Evolutionary conservation across 1,140 invertebrate genomes (phyloP).

Genomic region (Polypedilum pembai): DNA sequence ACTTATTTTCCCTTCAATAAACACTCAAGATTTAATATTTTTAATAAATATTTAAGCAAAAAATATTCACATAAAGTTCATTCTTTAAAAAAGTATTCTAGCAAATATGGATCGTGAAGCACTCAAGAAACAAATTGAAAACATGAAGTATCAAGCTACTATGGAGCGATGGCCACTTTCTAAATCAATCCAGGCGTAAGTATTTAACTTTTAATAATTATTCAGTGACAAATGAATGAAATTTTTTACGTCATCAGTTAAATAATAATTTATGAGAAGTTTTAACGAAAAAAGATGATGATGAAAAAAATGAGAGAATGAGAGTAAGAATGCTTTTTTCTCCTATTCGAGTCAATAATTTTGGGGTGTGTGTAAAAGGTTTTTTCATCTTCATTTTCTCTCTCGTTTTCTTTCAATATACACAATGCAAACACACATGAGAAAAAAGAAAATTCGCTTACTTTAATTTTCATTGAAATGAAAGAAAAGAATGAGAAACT

Average conservation of each 20-base stretch:
- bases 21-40: not conserved
- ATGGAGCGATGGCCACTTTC: constrained; percentile 93
- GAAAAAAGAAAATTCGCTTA: not conserved
- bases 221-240: not conserved
- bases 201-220: constrained; percentile 41
- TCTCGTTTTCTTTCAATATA: not conserved
- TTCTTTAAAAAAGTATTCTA: constrained; percentile 60
- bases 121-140: constrained; percentile 93
- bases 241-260: no score
- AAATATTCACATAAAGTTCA: not conserved
- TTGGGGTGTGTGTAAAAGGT: constrained; percentile 18
- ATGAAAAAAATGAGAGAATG: not conserved
- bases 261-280: no score
- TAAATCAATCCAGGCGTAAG: constrained; percentile 91
- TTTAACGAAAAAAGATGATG: no score
- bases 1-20: not conserved
- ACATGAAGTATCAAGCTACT: constrained; percentile 91
- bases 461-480: no score
- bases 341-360: constrained; percentile 8
- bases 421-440: not conserved
- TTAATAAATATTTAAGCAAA: not conserved
- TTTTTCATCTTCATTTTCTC: not conserved
- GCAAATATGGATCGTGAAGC: constrained; percentile 94
- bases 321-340: not conserved
- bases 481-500: no score